Conservation (phyloP, 2,113 vertebrate genomes). For the Petromus typicus region DNA sequence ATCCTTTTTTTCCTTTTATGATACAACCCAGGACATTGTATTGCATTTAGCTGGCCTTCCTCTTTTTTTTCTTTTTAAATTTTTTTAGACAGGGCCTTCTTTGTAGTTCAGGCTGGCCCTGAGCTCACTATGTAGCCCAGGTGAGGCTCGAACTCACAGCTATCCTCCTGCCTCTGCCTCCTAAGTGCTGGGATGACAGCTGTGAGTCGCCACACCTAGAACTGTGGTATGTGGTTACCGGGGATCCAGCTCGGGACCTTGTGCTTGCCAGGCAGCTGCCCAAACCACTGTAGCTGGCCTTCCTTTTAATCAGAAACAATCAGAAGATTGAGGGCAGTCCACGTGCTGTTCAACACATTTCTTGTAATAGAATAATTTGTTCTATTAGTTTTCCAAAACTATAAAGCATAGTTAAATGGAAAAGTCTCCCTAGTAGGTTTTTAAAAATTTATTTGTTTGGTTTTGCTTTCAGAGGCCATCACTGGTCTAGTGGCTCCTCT, state of each 20-base stretch:
- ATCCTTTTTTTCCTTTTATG: not conserved
- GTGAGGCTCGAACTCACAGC: too few species aligned
- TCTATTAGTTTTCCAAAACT: not conserved
- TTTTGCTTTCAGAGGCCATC: not conserved
- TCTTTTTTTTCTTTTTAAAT: too few species aligned
- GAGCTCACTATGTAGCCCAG: too few species aligned
- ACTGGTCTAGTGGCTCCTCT: not conserved
- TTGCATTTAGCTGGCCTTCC: not conserved
- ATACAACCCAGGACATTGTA: not conserved
- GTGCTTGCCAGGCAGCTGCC: too few species aligned
- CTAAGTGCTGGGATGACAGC: too few species aligned
- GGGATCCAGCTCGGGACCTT: too few species aligned
- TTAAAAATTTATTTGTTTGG: not conserved
- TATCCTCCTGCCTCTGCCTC: too few species aligned
- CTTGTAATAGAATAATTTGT: not conserved
- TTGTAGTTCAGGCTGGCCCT: too few species aligned
- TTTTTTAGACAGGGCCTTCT: too few species aligned
- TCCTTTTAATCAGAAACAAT: slow-evolving; percentile 26
- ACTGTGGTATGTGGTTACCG: too few species aligned
- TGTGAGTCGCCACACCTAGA: too few species aligned
- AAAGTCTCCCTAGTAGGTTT: not conserved
- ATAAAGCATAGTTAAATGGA: not conserved
- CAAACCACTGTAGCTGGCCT: too few species aligned
- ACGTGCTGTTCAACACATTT: not conserved
- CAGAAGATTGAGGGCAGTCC: not conserved